Percentiles rank a stretch among this genome's conserved stretches.
Evolutionary conservation across 1,140 invertebrate genomes (phyloP).

Genomic region (Apis mellifera): Amel_HAv3.1 CM009943.2:9340001-9340500

Average conservation of each 20-base stretch:
- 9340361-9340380: too few species aligned
- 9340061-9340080: constrained; percentile 27
- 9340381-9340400: too few species aligned
- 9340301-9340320: too few species aligned
- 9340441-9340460: too few species aligned
- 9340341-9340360: too few species aligned
- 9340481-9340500: constrained; percentile 41
- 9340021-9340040: constrained; percentile 55
- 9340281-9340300: too few species aligned
- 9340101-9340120: constrained; percentile 19
- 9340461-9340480: neutral
- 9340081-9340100: neutral
- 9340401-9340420: too few species aligned
- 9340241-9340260: too few species aligned
- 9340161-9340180: neutral
- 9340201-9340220: constrained; percentile 23
- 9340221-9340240: neutral
- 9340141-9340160: constrained; percentile 41
- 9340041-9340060: constrained; percentile 61
- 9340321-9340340: too few species aligned
- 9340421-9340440: too few species aligned
- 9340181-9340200: constrained; percentile 1
- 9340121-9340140: constrained; percentile 31
- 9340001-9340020: constrained; percentile 42
- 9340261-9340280: too few species aligned